Evolutionary conservation across 2,888 invertebrate genomes (phyloP).

Genomic region (Nomada ruficornis): DNA sequence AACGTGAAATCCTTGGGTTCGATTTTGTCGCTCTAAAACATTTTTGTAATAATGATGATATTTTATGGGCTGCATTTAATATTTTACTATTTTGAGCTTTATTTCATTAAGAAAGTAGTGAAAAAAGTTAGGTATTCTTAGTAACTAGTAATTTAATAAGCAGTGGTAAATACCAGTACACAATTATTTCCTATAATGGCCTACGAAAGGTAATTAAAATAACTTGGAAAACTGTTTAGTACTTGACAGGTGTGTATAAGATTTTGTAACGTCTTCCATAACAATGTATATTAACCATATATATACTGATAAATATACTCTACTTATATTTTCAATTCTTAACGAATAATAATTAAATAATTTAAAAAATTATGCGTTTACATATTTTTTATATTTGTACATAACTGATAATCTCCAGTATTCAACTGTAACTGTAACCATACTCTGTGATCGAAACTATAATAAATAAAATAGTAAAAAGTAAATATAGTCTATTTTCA

Average conservation of each 20-base stretch:
- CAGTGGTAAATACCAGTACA: too few relatives aligned
- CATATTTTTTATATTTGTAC: too few relatives aligned
- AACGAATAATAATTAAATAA: background rate
- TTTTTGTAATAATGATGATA: background rate
- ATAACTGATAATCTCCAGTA: too few relatives aligned
- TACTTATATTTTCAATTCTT: background rate
- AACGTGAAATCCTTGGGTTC: conserved; percentile 88
- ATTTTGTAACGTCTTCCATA: too few relatives aligned
- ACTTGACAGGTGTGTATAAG: too few relatives aligned
- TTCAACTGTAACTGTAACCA: too few relatives aligned
- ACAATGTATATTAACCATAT: too few relatives aligned
- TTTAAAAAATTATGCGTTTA: background rate
- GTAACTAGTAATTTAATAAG: too few relatives aligned
- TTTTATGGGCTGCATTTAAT: background rate
- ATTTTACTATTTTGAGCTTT: background rate
- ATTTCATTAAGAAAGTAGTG: background rate
- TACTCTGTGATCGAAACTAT: background rate
- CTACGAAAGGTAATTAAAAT: too few relatives aligned
- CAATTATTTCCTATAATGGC: too few relatives aligned
- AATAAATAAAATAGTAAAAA: background rate
- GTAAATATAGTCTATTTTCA: too few relatives aligned
- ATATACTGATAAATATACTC: background rate
- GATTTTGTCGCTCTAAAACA: conserved; percentile 87
- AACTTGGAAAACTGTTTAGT: too few relatives aligned
- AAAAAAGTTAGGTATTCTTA: background rate